Evolutionary conservation across 2,113 vertebrate genomes (phyloP), one percentile per base, ranked within the genome.

Genomic region (Electrona antarctica): DNA sequence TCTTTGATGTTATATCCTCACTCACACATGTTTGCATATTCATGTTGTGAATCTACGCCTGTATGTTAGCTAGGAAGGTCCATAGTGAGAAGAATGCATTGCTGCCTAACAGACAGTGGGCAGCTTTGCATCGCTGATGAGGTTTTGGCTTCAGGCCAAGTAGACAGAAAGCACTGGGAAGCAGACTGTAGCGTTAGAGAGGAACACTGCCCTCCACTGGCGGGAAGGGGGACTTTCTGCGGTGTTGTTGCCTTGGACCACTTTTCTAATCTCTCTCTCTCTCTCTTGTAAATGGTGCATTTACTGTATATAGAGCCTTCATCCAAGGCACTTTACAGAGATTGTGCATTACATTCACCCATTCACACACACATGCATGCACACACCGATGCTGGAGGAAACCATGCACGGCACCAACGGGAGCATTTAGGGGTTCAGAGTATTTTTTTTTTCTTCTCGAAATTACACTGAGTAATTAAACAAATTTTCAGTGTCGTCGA

Each of bases 121-220:
- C 76, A 77, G 83, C 77, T 88, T 87, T 87, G 87, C 87, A 84
- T 87, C 78, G 80, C 77, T 86, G 87, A 87, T 84, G 76, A 90
- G 85, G 62, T 77, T 84, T 74, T 85, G 85, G 64, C 52, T 62
- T 46, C 8, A 12, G 46, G 81, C 84, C 81, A 85, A 67, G 78
- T 69, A 51, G 62, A 77, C 72, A 75, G 60, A 7, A 63, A 59
- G 69, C 80, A 78, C 73, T 89, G 87, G 84, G 81, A 85, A 87
- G 79, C 41, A 7, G 73, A 87, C 86, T 69, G 78, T 80, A 56
- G 71, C 80, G 73, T 86, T 86, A 81, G 60, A 57, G 80, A 82
- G 52, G 68, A 69, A 89, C 82, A 85, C 80, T 88, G 87, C 89
- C 88, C 85, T 69, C 86, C 81, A 85, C 89, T 89, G 90, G 87